Evolutionary conservation across 2,888 invertebrate species (phyloP).

Genomic region (Eupithecia vulgata): DNA sequence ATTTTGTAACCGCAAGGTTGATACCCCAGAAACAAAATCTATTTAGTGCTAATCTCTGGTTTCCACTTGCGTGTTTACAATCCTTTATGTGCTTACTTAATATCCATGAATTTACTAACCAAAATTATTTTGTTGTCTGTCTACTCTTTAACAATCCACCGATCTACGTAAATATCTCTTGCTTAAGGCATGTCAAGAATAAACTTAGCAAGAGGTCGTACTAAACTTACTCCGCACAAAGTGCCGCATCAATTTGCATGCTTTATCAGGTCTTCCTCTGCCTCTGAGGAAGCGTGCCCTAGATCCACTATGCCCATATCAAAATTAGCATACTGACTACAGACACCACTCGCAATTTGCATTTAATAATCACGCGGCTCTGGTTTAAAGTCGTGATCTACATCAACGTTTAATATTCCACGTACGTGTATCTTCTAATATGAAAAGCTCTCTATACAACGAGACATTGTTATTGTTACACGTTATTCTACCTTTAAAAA

Average conservation of each 20-base stretch:
- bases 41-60: slow-evolving; percentile 49
- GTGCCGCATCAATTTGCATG: slow-evolving; percentile 64
- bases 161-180: neutral
- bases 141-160: neutral
- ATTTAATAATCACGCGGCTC: slow-evolving; percentile 44
- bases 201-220: neutral
- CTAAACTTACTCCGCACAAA: slow-evolving; percentile 27
- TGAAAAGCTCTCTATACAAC: slow-evolving; percentile 32
- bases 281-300: slow-evolving; percentile 68
- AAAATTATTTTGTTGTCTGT: neutral
- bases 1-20: slow-evolving; percentile 61
- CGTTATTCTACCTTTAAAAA: neutral
- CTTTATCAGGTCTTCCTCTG: slow-evolving; percentile 66
- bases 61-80: slow-evolving; percentile 62
- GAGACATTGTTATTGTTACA: neutral
- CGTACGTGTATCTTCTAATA: slow-evolving; percentile 29
- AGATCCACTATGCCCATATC: slow-evolving; percentile 59
- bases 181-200: neutral
- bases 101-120: slow-evolving; percentile 36
- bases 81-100: slow-evolving; percentile 45
- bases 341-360: slow-evolving; percentile 52
- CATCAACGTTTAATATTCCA: slow-evolving; percentile 40
- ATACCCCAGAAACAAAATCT: slow-evolving; percentile 36
- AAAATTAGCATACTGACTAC: slow-evolving; percentile 59
- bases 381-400: slow-evolving; percentile 41